Evolutionary conservation across 2,888 invertebrate species (phyloP).

Genomic region (Muschampia plurimacula): DNA sequence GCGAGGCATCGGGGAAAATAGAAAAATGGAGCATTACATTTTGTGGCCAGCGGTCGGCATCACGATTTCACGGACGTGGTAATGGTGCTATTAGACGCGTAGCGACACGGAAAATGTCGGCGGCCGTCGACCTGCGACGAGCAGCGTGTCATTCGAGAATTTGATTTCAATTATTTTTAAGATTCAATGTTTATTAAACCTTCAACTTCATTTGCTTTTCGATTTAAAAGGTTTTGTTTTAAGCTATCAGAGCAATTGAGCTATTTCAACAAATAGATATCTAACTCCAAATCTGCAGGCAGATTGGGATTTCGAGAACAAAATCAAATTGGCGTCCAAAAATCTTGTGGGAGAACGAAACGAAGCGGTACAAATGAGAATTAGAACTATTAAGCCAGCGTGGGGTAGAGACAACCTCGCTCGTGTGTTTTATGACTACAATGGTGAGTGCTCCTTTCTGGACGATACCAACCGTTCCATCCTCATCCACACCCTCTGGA

Average conservation of each 20-base stretch:
- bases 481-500: too few relatives aligned
- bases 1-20: slow-evolving; percentile 56
- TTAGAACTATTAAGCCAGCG: too few relatives aligned
- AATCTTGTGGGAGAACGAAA: too few relatives aligned
- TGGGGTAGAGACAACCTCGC: too few relatives aligned
- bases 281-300: too few relatives aligned
- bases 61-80: slow-evolving; percentile 76
- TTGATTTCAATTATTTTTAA: slow-evolving; percentile 47
- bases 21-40: slow-evolving; percentile 69
- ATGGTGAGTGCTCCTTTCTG: too few relatives aligned
- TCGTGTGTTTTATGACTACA: too few relatives aligned
- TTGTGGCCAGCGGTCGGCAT: slow-evolving; percentile 71
- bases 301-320: too few relatives aligned
- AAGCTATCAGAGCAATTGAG: not conserved
- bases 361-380: too few relatives aligned
- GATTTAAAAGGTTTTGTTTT: not conserved
- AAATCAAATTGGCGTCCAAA: too few relatives aligned
- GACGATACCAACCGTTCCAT: too few relatives aligned
- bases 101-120: slow-evolving; percentile 72
- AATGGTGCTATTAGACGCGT: slow-evolving; percentile 70
- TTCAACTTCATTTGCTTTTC: not conserved
- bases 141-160: slow-evolving; percentile 42
- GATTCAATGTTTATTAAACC: slow-evolving; percentile 14
- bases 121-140: slow-evolving; percentile 63
- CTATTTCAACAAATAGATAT: not conserved